Evolutionary conservation across 37 sponge, comb jelly and placozoan species (phyloP), one percentile per base, ranked within the genome.

Genomic region (Spongilla lacustris): DNA sequence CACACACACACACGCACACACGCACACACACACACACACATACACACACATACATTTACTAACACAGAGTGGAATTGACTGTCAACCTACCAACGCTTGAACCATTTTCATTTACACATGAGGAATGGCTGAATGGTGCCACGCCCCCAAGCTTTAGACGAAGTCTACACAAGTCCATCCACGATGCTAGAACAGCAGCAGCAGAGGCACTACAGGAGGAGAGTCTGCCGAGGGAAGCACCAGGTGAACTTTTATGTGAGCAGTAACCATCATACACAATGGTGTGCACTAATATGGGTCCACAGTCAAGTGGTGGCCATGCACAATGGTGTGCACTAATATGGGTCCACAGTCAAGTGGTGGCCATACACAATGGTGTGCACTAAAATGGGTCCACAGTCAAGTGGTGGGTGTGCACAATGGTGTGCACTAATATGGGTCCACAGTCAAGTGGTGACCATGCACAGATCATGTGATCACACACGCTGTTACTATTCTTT

Each of bases 11-110:
- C 75, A 19, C 75, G n/a, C n/a, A n/a, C n/a, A n/a, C n/a, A n/a
- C n/a, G n/a, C 19, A 17, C 58, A 58, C 21, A 58, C 21, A 58
- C 21, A 17, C 11, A 58, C 58, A 58, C 14, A 19, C 21, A 19
- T 14, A 10, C 21, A 58, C 21, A 10, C 58, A 58, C 58, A 58
- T 17, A 17, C 41, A 41, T 2, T 4, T 2, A 25, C 27, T 19
- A 73, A 14, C 75, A 19, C 75, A 93, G 94, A 68, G 88, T 87
- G 75, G 85, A 89, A 48, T 69, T 89, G 77, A 83, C 91, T 6
- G 88, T 87, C 34, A 84, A 84, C n/a, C 84, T 93, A 4, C 94
- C 94, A 21, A 93, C 79, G 38, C 77, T 93, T 26, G 87, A 93
- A 67, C 94, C 87, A 0, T 90, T 80, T 74, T 66, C 68, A 35